Conservation (phyloP, 2,797 vertebrate genomes). For the Salmo trutta region DNA sequence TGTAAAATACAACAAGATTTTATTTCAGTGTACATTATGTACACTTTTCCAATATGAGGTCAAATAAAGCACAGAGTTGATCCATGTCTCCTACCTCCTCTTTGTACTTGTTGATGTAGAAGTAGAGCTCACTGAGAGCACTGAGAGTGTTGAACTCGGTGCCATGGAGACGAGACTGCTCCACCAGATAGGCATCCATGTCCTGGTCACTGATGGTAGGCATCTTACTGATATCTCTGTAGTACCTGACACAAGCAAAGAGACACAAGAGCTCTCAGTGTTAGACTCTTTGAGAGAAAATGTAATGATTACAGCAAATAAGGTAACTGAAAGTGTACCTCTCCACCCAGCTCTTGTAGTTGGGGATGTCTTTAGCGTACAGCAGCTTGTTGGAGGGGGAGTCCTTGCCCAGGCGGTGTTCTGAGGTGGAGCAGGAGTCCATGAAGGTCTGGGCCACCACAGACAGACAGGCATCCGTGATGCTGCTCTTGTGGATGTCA, state of each 20-base stretch:
- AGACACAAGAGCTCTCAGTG: not conserved
- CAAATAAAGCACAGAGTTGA: not conserved
- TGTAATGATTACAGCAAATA: not conserved
- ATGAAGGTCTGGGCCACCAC: slow-evolving; percentile 94
- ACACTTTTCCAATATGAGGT: not conserved
- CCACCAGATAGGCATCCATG: slow-evolving; percentile 92
- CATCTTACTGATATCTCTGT: slow-evolving; percentile 90
- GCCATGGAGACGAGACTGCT: slow-evolving; percentile 90
- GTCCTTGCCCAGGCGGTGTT: slow-evolving; percentile 89
- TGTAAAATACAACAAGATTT: too few relatives aligned
- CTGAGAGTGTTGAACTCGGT: slow-evolving; percentile 91
- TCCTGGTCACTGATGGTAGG: slow-evolving; percentile 92
- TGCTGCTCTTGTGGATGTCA: slow-evolving; percentile 92
- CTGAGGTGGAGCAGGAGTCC: slow-evolving; percentile 91
- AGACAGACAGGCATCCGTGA: slow-evolving; percentile 87
- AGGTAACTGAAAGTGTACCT: slow-evolving; percentile 68
- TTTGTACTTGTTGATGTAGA: slow-evolving; percentile 92
- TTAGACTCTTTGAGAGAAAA: slow-evolving; percentile 22
- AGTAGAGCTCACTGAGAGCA: slow-evolving; percentile 91
- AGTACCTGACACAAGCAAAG: slow-evolving; percentile 76
- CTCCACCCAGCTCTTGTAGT: slow-evolving; percentile 93
- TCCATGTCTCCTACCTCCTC: slow-evolving; percentile 80
- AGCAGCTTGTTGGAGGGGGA: slow-evolving; percentile 91
- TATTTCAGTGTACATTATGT: too few relatives aligned
- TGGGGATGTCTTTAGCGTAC: slow-evolving; percentile 92